These are phyloP conservation scores for Amphipyra berbera DNA, from an alignment of 2,888 invertebrate genomes.

Conservation along the genomic window DNA sequence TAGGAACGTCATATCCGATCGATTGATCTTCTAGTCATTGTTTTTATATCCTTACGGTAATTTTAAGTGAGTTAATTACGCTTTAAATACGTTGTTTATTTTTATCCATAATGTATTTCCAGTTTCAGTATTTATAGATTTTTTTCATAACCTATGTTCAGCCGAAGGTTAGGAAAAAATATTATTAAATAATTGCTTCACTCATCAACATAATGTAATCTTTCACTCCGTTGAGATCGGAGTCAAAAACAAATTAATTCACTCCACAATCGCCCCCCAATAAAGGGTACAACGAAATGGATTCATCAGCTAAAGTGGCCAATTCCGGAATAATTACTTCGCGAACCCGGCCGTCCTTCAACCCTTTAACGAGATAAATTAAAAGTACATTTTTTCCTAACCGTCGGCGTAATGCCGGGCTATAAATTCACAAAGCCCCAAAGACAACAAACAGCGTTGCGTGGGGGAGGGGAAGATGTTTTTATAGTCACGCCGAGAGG, in stretches of 20 bases:
- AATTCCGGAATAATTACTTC: slow-evolving; percentile 89
- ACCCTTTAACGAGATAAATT: slow-evolving; percentile 90
- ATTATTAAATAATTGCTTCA: slow-evolving; percentile 62
- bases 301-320: slow-evolving; percentile 90
- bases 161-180: slow-evolving; percentile 25
- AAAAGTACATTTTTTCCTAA: slow-evolving; percentile 90
- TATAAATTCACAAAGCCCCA: slow-evolving; percentile 89
- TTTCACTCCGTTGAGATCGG: slow-evolving; percentile 82
- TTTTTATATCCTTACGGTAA: too few species aligned
- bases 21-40: too few species aligned
- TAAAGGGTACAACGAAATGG: slow-evolving; percentile 82
- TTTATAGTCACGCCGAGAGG: slow-evolving; percentile 89
- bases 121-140: neutral
- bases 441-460: slow-evolving; percentile 86
- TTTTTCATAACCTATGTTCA: too few species aligned
- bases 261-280: slow-evolving; percentile 80
- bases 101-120: too few species aligned
- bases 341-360: slow-evolving; percentile 88
- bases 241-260: slow-evolving; percentile 85
- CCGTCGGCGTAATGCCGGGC: slow-evolving; percentile 85
- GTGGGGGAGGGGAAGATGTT: slow-evolving; percentile 87
- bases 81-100: too few species aligned
- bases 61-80: too few species aligned
- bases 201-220: slow-evolving; percentile 82
- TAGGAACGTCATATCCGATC: too few species aligned